Evolutionary conservation across 2,113 vertebrate species (phyloP).

Genomic region (Corydoras maculifer): DNA sequence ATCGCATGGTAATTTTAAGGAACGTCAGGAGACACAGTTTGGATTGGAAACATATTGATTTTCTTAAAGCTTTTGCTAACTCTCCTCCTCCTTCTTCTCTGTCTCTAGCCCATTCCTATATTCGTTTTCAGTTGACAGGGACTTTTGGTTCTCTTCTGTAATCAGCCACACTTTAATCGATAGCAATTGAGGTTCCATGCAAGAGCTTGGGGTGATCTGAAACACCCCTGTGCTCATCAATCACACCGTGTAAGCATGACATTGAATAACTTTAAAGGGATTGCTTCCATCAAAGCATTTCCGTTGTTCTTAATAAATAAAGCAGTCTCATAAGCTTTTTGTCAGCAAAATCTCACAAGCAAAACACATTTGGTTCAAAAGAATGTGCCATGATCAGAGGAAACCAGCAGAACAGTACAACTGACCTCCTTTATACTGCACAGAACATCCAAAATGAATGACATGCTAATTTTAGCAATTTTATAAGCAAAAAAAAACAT

Average conservation of each 20-base stretch:
- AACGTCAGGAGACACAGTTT: constrained; percentile 12
- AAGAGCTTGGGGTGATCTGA: too few relatives aligned
- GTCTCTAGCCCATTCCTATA: not conserved
- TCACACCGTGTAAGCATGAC: constrained; percentile 4
- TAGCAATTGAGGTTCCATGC: constrained; percentile 10
- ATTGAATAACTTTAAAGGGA: not conserved
- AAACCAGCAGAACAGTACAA: too few relatives aligned
- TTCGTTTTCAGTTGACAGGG: constrained; percentile 12
- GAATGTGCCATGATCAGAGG: too few relatives aligned
- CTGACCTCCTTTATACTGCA: too few relatives aligned
- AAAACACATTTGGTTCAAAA: too few relatives aligned
- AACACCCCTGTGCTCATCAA: constrained; percentile 1
- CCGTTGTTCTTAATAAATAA: not conserved
- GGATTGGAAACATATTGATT: constrained; percentile 22
- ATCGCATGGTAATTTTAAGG: constrained; percentile 18
- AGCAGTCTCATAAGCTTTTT: too few relatives aligned
- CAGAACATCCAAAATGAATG: too few relatives aligned
- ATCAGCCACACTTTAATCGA: constrained; percentile 13
- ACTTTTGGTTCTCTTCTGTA: constrained; percentile 13
- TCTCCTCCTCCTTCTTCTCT: not conserved
- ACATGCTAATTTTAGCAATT: too few relatives aligned
- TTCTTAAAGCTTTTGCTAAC: constrained; percentile 8
- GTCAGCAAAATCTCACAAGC: too few relatives aligned
- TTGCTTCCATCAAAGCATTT: not conserved
- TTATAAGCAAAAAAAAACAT: too few relatives aligned